Base-by-base conservation (phyloP, 1,140 invertebrate species). In the Psix sp. region DNA sequence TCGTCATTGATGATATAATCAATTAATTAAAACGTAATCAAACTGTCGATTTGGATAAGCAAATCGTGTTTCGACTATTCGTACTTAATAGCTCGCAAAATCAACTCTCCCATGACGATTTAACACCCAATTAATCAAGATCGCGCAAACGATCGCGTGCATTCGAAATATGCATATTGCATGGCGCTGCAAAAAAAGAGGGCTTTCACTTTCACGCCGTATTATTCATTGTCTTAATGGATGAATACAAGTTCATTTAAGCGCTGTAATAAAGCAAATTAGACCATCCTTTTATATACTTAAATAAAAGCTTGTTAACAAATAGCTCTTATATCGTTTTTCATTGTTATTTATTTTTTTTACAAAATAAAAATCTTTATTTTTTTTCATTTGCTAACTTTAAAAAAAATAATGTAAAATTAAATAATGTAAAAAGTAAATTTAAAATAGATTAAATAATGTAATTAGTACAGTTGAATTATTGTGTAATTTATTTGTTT, bases 101-200 rank as follows among this genome's bases (percentile, higher is more conserved):
- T 17, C 13, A 51, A 57, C 40, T 40, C 54, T 38, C 54, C 46
- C 56, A 45, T 45, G 16, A 70, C 54, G 42, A 60, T 70, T 62
- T 48, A 60, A 48, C 66, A 60, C 66, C 31, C 56, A 54, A 70
- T 71, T 71, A 71, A 71, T 71, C 67, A 71, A 43, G 5, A 43
- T 63, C 49, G 67, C 49, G 67, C 67, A 43, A 38, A 42, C 21
- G 46, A 39, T 57, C 13, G 65, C 54, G 46, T 60, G 54, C 56
- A 20, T 42, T 43, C 49, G 49, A 56, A 56, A 45, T 14, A 63
- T 24, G 35, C 26, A 24, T 18, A 40, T 54, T 20, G 63, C 46
- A 24, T 52, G 65, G 21, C 49, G 36, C 15, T 11, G 38, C 43
- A 49, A 66, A 66, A 56, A 67, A 45, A 49, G 36, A 57, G 0